Percentiles rank a stretch among this genome's conserved stretches.
Evolutionary conservation across 2,888 invertebrate genomes (phyloP).

Genomic region (Heliconius ismenius): DNA sequence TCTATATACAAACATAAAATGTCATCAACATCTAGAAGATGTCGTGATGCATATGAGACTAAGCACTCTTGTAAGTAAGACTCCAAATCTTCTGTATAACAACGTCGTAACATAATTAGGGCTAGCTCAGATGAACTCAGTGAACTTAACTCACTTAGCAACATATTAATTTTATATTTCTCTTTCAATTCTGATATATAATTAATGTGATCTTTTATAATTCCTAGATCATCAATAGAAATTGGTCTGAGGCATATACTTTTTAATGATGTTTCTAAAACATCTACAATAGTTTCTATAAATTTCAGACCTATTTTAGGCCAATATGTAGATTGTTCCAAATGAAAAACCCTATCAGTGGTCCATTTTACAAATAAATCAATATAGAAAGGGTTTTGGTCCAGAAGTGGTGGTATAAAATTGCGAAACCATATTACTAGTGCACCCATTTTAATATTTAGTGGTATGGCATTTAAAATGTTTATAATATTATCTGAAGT

Average conservation of each 20-base stretch:
- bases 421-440: conserved; percentile 75
- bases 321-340: conserved; percentile 76
- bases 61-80: conserved; percentile 69
- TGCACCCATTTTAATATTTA: conserved; percentile 71
- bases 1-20: conserved; percentile 69
- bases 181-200: conserved; percentile 73
- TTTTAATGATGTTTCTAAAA: conserved; percentile 67
- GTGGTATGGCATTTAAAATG: conserved; percentile 67
- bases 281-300: conserved; percentile 64
- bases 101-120: conserved; percentile 75
- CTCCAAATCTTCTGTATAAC: conserved; percentile 76
- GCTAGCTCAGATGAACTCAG: conserved; percentile 71
- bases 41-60: conserved; percentile 65
- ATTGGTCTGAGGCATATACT: conserved; percentile 67
- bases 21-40: conserved; percentile 73
- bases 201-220: conserved; percentile 67
- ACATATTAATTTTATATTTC: conserved; percentile 75
- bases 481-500: conserved; percentile 59
- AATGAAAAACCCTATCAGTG: conserved; percentile 69
- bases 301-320: conserved; percentile 78
- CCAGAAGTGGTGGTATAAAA: conserved; percentile 69
- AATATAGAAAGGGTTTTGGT: conserved; percentile 71
- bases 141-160: conserved; percentile 69
- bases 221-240: conserved; percentile 73
- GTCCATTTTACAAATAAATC: conserved; percentile 78